phyloP scores from a whole-genome alignment of 2,113 vertebrate species.

The Bubo scandiacus region DNA sequence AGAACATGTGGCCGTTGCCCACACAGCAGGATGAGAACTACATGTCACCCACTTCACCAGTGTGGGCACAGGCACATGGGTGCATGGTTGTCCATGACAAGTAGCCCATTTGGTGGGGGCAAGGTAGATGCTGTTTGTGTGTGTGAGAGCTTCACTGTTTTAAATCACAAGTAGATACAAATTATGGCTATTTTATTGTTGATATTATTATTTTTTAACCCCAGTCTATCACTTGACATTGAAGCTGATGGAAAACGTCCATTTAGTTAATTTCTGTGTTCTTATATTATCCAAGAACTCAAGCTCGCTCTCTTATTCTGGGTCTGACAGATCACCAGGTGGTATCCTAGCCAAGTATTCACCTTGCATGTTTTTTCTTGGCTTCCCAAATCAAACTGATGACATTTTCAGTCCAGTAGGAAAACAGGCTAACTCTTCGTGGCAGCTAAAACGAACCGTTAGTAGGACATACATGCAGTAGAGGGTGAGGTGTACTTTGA shows the following conservation, averaged over 20 bases:
- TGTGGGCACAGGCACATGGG: background rate
- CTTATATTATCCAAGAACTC: background rate
- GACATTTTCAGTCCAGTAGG: background rate
- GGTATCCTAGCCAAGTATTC: background rate
- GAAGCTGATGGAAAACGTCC: background rate
- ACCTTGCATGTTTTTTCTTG: background rate
- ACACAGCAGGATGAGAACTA: background rate
- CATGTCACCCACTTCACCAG: no score
- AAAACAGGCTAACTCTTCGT: background rate
- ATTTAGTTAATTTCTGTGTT: background rate
- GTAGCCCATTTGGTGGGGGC: no score
- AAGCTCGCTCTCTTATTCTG: background rate
- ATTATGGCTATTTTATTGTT: background rate
- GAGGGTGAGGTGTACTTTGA: background rate
- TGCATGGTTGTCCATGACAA: background rate
- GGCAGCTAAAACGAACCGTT: accelerated
- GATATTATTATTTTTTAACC: background rate
- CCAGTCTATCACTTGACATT: background rate
- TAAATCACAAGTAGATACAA: background rate
- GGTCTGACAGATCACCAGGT: background rate
- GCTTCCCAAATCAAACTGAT: background rate
- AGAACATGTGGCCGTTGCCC: background rate
- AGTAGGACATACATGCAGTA: background rate
- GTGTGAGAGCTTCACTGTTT: background rate
- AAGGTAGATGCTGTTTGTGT: background rate